Conservation (phyloP, 2,797 vertebrate species). For the Halcyon smyrnensis region DNA sequence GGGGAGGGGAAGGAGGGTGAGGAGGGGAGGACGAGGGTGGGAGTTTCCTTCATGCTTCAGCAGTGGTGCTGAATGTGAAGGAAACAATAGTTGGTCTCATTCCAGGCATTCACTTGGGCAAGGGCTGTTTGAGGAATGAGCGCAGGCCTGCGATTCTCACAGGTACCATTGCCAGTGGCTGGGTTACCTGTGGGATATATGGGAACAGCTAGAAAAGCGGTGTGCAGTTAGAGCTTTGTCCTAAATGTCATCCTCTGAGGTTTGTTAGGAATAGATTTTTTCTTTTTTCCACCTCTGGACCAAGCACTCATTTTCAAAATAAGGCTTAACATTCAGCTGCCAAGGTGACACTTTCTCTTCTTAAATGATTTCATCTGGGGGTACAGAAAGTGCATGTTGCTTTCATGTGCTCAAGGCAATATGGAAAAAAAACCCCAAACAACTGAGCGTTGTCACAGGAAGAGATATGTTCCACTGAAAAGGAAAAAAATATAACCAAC, state of each 20-base stretch:
- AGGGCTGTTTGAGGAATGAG: background rate
- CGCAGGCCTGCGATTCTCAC: background rate
- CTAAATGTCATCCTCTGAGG: background rate
- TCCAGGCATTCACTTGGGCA: constrained; percentile 49
- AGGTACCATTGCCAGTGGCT: constrained; percentile 9
- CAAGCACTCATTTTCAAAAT: background rate
- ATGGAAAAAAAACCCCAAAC: background rate
- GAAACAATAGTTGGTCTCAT: constrained; percentile 64
- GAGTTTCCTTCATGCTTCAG: constrained; percentile 73
- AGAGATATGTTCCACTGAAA: background rate
- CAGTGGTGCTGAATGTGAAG: constrained; percentile 69
- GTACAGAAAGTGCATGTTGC: background rate
- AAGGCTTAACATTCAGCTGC: background rate
- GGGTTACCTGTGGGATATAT: background rate
- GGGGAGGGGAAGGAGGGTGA: constrained; percentile 36
- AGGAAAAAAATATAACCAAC: background rate
- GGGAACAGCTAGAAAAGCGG: background rate
- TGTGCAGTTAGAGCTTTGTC: background rate
- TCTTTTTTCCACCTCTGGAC: background rate
- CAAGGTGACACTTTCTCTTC: background rate
- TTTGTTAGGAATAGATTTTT: background rate
- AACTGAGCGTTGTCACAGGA: constrained; percentile 24
- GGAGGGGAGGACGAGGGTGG: constrained; percentile 49
- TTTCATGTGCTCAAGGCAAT: background rate
- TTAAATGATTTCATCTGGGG: background rate